Evolutionary conservation across 2,113 vertebrate species (phyloP), one percentile per base, ranked within the genome.

Genomic region (Paradoxurus hermaphroditus): DNA sequence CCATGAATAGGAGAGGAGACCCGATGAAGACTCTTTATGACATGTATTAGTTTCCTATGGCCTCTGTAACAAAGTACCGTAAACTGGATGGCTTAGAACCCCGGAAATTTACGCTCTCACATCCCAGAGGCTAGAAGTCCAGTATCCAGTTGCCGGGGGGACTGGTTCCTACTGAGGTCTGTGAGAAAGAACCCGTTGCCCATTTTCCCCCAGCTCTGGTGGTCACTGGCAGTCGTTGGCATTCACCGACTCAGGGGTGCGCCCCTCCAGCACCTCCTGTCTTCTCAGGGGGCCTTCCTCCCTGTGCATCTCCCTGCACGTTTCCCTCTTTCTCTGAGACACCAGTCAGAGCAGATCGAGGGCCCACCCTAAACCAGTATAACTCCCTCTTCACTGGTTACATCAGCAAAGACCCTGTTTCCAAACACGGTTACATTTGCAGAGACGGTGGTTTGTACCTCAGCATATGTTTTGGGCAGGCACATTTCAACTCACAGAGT

Each of bases 101-200:
- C 23, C 1, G 15, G 31, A 44, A 78, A 44, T 23, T 4, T 81
- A 21, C 41, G 34, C 8, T 73, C 3, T 81, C n/a, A 46, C 0
- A 4, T 13, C 49, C 81, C 44, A 4, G 29, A 62, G 34, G 8
- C 56, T 23, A 19, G n/a, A 68, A n/a, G 41, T 63, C 16, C 0
- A 1, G 39, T 15, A 7, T 25, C 7, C 62, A 1, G 16, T 65
- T 68, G 1, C 41, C 0, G 0, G 1, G 11, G 62, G 29, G 65
- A 23, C 19, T 84, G 21, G 9, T 63, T 84, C 21, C 34, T 84
- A 0, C 4, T 7, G 27, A 14, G 78, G 19, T 27, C 23, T 87
- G 39, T 62, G 39, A 65, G 44, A 25, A 51, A 59, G 49, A 73
- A 19, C 23, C 9, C 31, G 15, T 44, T 8, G 23, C 36, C 1